phyloP scores from a whole-genome alignment of 2,888 invertebrate species.

The Smittia aterrima region DNA sequence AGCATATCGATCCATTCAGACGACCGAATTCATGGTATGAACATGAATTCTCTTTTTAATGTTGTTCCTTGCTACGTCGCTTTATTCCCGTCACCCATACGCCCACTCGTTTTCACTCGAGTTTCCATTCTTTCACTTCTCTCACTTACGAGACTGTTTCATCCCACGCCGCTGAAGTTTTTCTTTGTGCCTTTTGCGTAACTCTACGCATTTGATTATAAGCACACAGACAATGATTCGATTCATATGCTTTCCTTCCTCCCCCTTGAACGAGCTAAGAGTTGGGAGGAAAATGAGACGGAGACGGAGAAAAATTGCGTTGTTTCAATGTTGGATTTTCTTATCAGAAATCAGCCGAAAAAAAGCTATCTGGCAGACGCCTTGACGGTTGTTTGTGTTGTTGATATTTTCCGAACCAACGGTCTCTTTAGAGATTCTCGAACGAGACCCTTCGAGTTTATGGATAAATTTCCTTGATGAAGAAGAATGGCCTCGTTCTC shows the following conservation, averaged over 20 bases:
- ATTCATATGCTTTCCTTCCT: slow-evolving; percentile 7
- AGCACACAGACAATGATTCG: slow-evolving; percentile 30
- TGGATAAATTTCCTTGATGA: background rate
- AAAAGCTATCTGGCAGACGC: slow-evolving; percentile 25
- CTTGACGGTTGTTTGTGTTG: slow-evolving; percentile 21
- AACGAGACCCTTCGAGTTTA: background rate
- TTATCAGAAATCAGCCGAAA: slow-evolving; percentile 5
- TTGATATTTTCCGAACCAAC: background rate
- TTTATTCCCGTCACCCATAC: background rate
- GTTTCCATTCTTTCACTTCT: background rate
- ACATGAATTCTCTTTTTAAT: slow-evolving; percentile 18
- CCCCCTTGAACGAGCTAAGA: background rate
- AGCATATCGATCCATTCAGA: slow-evolving; percentile 32
- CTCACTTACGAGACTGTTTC: background rate
- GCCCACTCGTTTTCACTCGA: background rate
- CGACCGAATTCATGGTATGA: slow-evolving; percentile 32
- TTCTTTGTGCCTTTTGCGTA: slow-evolving; percentile 11
- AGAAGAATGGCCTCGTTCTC: background rate
- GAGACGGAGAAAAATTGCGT: background rate
- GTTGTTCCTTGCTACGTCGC: slow-evolving; percentile 4
- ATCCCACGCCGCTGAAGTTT: background rate
- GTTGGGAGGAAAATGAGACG: background rate
- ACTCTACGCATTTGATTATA: slow-evolving; percentile 16
- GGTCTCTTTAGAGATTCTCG: background rate
- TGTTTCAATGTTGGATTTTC: background rate